Evolutionary conservation across 2,113 vertebrate genomes (phyloP).

Genomic region (Brienomyrus longianalis): DNA sequence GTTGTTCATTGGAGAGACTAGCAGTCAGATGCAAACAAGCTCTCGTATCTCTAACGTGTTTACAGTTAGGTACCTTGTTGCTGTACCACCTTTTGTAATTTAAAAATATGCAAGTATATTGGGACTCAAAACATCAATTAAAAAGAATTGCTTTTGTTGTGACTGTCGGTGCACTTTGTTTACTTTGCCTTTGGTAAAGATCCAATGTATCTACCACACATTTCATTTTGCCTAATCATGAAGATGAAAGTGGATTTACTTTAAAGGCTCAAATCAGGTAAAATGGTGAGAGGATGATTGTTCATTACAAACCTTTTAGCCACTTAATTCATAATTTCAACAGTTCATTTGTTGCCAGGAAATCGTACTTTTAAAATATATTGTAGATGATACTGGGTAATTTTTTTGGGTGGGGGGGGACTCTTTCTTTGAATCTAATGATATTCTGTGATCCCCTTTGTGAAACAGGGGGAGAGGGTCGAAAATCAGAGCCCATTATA

Average conservation of each 20-base stretch:
- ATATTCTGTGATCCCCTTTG: conserved; percentile 59
- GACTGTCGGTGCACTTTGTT: background rate
- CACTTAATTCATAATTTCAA: background rate
- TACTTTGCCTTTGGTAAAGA: background rate
- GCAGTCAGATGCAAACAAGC: background rate
- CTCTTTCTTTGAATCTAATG: conserved; percentile 49
- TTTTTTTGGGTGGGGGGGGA: conserved; percentile 39
- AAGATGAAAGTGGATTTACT: background rate
- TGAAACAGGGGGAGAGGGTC: conserved; percentile 59
- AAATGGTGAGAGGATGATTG: background rate
- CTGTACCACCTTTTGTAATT: background rate
- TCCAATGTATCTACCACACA: background rate
- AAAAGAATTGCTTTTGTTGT: background rate
- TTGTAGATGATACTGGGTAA: background rate
- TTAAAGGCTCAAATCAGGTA: background rate
- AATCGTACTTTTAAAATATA: background rate
- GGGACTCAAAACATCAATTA: background rate
- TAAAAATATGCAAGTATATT: background rate
- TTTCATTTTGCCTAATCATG: background rate
- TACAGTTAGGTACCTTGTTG: background rate
- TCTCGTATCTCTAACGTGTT: background rate
- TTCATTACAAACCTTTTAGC: background rate
- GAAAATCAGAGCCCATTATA: conserved; percentile 70
- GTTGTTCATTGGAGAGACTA: background rate
- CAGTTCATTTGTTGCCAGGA: background rate